Percentiles rank a stretch among this genome's conserved stretches.
Conservation (phyloP, 1,140 invertebrate species). For the Penaeus chinensis region DNA sequence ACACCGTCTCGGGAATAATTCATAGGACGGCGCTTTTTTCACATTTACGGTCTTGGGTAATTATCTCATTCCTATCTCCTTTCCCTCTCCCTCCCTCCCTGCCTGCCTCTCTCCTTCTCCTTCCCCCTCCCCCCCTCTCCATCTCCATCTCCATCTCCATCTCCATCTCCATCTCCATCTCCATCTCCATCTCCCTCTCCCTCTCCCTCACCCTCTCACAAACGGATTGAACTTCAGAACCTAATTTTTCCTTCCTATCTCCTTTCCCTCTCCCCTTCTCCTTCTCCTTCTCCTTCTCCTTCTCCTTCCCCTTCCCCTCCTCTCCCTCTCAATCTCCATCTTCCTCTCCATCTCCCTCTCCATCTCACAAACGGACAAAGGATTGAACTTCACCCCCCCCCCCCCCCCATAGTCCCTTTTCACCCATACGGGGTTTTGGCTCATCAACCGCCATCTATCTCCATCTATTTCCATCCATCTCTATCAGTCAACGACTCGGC, state of each 20-base stretch:
- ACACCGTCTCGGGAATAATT: too few species aligned
- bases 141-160: too few species aligned
- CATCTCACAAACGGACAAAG: not conserved
- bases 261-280: not conserved
- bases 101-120: too few species aligned
- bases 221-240: not conserved
- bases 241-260: not conserved
- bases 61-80: too few species aligned
- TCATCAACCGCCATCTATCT: too few species aligned
- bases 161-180: not conserved
- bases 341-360: constrained; percentile 4
- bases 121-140: too few species aligned
- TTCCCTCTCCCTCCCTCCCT: too few species aligned
- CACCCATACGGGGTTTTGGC: too few species aligned
- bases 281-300: not conserved
- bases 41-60: too few species aligned
- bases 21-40: too few species aligned
- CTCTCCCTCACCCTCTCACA: not conserved
- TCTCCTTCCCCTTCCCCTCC: not conserved
- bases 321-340: not conserved
- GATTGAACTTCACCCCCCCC: not conserved
- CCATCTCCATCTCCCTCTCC: constrained; percentile 1
- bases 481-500: too few species aligned
- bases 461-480: too few species aligned
- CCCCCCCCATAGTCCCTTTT: not conserved